Evolutionary conservation across 64 coral and sea anemone genomes (phyloP).

Genomic region (Montipora capricornis): DNA sequence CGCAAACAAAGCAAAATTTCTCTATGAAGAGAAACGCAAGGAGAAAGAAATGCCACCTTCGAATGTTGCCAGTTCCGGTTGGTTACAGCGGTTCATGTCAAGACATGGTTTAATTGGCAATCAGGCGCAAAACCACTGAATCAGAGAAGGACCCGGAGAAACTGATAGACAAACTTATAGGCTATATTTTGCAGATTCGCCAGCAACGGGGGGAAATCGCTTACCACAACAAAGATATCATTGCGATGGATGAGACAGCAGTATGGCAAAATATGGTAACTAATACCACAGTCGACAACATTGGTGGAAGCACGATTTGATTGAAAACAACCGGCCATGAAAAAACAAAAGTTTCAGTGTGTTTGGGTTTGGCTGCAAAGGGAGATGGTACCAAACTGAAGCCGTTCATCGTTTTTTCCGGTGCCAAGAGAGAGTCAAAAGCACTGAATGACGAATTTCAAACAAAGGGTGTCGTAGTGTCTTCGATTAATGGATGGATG

Average conservation of each 20-base stretch:
- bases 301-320: too few species aligned
- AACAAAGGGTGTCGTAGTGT: too few species aligned
- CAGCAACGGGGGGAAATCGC: not conserved
- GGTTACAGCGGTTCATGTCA: too few species aligned
- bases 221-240: not conserved
- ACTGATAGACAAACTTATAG: too few species aligned
- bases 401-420: not conserved
- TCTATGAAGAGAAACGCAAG: slow-evolving; percentile 62
- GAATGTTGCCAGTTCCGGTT: not conserved
- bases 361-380: slow-evolving; percentile 27
- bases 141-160: too few species aligned
- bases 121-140: too few species aligned
- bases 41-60: slow-evolving; percentile 50
- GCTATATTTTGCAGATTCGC: not conserved
- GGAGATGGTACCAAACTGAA: not conserved
- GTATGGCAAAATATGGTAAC: too few species aligned
- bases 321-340: too few species aligned
- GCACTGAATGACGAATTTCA: not conserved
- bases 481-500: not conserved
- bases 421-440: not conserved
- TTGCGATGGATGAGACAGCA: too few species aligned
- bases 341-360: not conserved
- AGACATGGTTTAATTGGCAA: too few species aligned
- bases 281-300: too few species aligned
- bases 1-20: slow-evolving; percentile 70